Conservation (phyloP, 1,140 invertebrate species). For the Rhizoglyphus robini region DNA sequence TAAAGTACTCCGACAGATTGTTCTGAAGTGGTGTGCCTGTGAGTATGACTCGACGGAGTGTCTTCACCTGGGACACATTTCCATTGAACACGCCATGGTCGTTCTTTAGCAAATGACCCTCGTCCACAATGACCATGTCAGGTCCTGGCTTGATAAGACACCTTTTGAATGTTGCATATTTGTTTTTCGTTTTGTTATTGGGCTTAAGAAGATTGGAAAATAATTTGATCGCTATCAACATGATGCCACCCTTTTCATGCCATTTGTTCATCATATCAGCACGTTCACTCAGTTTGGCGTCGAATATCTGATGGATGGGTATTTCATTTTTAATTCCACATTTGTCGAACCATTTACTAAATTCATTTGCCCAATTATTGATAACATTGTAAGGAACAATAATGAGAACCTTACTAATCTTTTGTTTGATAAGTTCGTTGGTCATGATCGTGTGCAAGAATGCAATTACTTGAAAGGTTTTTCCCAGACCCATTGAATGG, state of each 20-base stretch:
- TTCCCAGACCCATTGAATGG: slow-evolving; percentile 65
- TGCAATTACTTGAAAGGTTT: slow-evolving; percentile 59
- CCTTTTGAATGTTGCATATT: slow-evolving; percentile 30
- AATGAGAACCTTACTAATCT: slow-evolving; percentile 62
- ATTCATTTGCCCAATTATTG: slow-evolving; percentile 90
- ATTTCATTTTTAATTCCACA: slow-evolving; percentile 25
- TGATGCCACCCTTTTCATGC: slow-evolving; percentile 67
- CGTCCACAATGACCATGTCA: slow-evolving; percentile 65
- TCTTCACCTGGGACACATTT: slow-evolving; percentile 77
- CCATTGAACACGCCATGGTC: slow-evolving; percentile 68
- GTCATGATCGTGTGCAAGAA: slow-evolving; percentile 72
- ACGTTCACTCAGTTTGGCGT: slow-evolving; percentile 29
- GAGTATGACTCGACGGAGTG: slow-evolving; percentile 63
- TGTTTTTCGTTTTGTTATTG: slow-evolving; percentile 41
- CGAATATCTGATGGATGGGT: background rate
- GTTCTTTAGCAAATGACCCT: slow-evolving; percentile 88
- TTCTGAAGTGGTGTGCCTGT: slow-evolving; percentile 95
- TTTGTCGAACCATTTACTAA: slow-evolving; percentile 66
- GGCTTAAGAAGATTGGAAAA: slow-evolving; percentile 66
- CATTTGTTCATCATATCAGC: slow-evolving; percentile 59
- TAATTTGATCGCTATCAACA: slow-evolving; percentile 92
- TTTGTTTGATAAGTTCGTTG: slow-evolving; percentile 41
- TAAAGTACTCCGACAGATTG: slow-evolving; percentile 86
- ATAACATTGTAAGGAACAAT: slow-evolving; percentile 91
- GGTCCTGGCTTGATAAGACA: slow-evolving; percentile 56